Conservation (phyloP, 2,113 vertebrate genomes). For the Damaliscus lunatus region DNA sequence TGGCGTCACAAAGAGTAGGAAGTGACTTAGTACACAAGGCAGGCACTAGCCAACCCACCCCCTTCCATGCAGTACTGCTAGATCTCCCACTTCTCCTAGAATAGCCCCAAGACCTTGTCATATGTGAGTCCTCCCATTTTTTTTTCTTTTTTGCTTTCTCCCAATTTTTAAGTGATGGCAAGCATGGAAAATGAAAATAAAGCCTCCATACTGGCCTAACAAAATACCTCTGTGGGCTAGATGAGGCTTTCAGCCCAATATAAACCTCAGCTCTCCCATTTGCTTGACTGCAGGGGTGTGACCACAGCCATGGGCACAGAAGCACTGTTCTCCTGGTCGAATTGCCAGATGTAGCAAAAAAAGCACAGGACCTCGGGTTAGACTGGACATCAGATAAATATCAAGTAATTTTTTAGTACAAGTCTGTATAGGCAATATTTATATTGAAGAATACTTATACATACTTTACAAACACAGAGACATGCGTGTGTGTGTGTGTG, state of each 20-base stretch:
- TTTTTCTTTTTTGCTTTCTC: not conserved
- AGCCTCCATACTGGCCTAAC: not conserved
- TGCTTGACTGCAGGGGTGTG: not conserved
- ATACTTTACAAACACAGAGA: not conserved
- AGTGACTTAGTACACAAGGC: not conserved
- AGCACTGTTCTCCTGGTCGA: not conserved
- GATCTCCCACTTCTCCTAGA: not conserved
- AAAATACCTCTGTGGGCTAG: not conserved
- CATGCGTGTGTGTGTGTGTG: not conserved
- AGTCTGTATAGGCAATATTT: not conserved
- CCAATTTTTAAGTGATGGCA: not conserved
- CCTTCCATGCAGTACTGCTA: not conserved
- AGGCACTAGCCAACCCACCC: no score
- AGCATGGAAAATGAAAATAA: not conserved
- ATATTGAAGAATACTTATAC: not conserved
- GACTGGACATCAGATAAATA: not conserved
- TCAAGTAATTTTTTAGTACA: not conserved
- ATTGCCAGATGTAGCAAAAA: not conserved
- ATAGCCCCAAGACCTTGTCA: not conserved
- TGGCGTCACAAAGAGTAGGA: not conserved
- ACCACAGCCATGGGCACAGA: not conserved
- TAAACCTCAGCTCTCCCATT: not conserved
- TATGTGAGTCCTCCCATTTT: not conserved
- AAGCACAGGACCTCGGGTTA: not conserved
- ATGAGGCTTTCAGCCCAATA: not conserved